Evolutionary conservation across 2,797 vertebrate genomes (phyloP).

Genomic region (Psittacula derbiana): DNA sequence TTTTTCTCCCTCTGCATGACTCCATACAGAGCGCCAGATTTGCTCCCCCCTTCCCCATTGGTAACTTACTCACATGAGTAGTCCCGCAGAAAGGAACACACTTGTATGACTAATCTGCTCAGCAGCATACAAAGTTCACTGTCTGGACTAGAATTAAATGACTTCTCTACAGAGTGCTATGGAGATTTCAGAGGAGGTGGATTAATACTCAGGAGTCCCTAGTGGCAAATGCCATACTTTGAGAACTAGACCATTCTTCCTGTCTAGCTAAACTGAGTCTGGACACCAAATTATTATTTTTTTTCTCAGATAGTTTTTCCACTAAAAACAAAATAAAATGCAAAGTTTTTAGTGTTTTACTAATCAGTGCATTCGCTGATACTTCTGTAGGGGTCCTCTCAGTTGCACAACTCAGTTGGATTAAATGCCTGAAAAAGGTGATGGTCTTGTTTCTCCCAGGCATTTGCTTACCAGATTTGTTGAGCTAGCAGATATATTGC

Average conservation of each 20-base stretch:
- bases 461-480: not conserved
- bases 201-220: not conserved
- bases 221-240: not conserved
- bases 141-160: constrained; percentile 40
- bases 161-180: not conserved
- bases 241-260: not conserved
- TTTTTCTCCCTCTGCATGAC: constrained; percentile 19
- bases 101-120: constrained; percentile 55
- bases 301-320: not conserved
- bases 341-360: not conserved
- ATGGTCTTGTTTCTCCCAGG: not conserved
- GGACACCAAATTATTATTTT: not conserved
- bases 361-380: not conserved
- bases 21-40: not conserved
- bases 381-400: not conserved
- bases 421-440: not conserved
- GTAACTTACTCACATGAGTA: constrained; percentile 46
- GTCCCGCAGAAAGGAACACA: constrained; percentile 31
- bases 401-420: not conserved
- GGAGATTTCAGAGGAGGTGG: not conserved
- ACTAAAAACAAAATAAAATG: not conserved
- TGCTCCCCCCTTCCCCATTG: not conserved
- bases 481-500: not conserved
- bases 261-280: not conserved
- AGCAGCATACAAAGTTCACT: not conserved